A percentile compares a stretch with the other conserved stretches of the same genome.
phyloP scores from a whole-genome alignment of 2,888 invertebrate species.

The Rotaria sp. region DNA sequence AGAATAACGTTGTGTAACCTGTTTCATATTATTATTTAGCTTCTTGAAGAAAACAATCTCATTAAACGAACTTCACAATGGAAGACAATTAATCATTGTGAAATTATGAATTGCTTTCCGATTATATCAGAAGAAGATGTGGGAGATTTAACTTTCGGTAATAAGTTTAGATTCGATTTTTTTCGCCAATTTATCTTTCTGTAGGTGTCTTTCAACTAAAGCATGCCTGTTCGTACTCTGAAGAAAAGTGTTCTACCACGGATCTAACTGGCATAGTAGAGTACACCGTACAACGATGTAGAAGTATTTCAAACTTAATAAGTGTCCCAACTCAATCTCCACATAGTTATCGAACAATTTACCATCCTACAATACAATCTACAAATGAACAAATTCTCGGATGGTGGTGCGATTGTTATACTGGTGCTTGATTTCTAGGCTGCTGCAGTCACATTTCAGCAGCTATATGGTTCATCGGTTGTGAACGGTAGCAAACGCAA shows the following conservation, averaged over 20 bases:
- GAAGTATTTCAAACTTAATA: not conserved
- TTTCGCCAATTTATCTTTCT: not conserved
- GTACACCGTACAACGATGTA: not conserved
- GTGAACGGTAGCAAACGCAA: too few species aligned
- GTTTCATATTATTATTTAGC: too few species aligned
- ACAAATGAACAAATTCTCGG: not conserved
- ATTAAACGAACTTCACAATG: too few species aligned
- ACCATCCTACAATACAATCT: not conserved
- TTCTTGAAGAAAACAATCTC: too few species aligned
- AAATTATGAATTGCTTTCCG: too few species aligned
- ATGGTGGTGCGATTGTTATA: not conserved
- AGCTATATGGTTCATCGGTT: too few species aligned
- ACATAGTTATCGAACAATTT: not conserved
- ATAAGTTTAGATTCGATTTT: not conserved
- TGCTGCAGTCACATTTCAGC: too few species aligned
- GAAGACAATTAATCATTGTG: too few species aligned
- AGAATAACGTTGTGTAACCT: too few species aligned
- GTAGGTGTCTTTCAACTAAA: not conserved
- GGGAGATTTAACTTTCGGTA: not conserved
- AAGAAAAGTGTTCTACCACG: not conserved
- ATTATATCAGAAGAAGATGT: too few species aligned
- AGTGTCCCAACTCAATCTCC: not conserved
- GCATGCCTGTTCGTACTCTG: not conserved
- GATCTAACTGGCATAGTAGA: not conserved
- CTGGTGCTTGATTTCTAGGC: too few species aligned